phyloP scores from a whole-genome alignment of 1,140 invertebrate species.

The Eufriesea mexicana region DNA sequence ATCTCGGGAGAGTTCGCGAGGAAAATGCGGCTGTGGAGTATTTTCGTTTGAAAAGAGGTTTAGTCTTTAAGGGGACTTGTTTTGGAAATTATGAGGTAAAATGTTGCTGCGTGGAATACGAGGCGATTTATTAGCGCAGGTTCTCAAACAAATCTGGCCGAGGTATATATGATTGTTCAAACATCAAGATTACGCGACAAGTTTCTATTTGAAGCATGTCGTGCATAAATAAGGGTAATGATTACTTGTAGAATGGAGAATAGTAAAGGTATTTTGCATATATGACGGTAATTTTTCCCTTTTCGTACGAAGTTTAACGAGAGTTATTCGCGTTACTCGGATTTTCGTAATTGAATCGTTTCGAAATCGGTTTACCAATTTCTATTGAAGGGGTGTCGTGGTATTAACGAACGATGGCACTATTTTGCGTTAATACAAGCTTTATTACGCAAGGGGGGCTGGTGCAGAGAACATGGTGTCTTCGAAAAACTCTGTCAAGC shows the following conservation, averaged over 20 bases:
- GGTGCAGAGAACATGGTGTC: no score
- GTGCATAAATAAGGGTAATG: not conserved
- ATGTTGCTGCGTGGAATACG: no score
- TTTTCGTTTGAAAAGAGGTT: not conserved
- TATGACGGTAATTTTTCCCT: not conserved
- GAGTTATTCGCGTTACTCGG: not conserved
- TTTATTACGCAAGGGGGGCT: no score
- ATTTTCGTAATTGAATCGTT: no score
- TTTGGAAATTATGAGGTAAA: not conserved
- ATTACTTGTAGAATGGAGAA: not conserved
- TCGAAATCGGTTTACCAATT: no score
- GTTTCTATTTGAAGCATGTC: not conserved
- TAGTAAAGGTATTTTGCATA: not conserved
- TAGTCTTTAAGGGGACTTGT: not conserved
- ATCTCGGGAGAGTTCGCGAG: not conserved
- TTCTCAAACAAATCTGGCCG: not conserved
- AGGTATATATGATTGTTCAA: not conserved
- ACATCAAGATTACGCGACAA: not conserved
- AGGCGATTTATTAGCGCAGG: not conserved
- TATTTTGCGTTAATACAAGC: no score
- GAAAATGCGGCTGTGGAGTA: not conserved
- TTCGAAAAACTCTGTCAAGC: no score
- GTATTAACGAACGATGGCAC: no score
- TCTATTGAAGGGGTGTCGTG: no score
- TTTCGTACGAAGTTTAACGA: not conserved